Conservation (phyloP, 2,888 invertebrate species). For the Eugnorisma glareosa region DNA sequence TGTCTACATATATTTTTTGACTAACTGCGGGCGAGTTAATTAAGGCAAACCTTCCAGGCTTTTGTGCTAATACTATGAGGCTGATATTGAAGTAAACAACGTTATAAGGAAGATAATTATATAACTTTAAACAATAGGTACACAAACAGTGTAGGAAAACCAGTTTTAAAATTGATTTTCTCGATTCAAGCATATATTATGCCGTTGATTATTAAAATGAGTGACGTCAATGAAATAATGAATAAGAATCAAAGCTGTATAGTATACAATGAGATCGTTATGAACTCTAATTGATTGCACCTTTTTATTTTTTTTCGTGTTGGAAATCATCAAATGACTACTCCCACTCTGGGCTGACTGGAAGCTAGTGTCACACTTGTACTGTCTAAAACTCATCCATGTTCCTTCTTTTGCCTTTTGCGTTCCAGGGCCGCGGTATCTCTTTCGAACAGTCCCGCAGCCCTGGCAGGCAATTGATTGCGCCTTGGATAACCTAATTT, state of each 20-base stretch:
- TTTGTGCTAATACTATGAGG: neutral
- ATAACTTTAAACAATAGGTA: neutral
- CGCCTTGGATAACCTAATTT: slow-evolving; percentile 44
- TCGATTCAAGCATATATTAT: slow-evolving; percentile 1
- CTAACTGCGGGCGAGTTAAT: neutral
- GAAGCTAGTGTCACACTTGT: too few species aligned
- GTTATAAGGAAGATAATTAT: slow-evolving; percentile 1
- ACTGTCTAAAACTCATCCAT: too few species aligned
- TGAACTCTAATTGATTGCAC: neutral
- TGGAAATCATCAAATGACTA: too few species aligned
- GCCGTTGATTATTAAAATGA: slow-evolving; percentile 7
- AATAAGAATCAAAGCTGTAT: slow-evolving; percentile 30
- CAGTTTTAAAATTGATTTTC: slow-evolving; percentile 12
- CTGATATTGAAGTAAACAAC: neutral
- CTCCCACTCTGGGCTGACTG: too few species aligned
- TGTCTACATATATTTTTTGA: slow-evolving; percentile 5
- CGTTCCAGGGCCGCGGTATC: too few species aligned
- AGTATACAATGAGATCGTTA: slow-evolving; percentile 16
- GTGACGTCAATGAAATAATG: slow-evolving; percentile 36
- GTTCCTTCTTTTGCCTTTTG: too few species aligned
- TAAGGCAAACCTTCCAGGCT: neutral
- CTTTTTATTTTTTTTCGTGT: too few species aligned
- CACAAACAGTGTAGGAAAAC: slow-evolving; percentile 21
- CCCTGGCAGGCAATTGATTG: slow-evolving; percentile 20
- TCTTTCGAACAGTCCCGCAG: too few species aligned